Evolutionary conservation across 2,888 invertebrate genomes (phyloP).

Genomic region (Oxyteleia sp.): DNA sequence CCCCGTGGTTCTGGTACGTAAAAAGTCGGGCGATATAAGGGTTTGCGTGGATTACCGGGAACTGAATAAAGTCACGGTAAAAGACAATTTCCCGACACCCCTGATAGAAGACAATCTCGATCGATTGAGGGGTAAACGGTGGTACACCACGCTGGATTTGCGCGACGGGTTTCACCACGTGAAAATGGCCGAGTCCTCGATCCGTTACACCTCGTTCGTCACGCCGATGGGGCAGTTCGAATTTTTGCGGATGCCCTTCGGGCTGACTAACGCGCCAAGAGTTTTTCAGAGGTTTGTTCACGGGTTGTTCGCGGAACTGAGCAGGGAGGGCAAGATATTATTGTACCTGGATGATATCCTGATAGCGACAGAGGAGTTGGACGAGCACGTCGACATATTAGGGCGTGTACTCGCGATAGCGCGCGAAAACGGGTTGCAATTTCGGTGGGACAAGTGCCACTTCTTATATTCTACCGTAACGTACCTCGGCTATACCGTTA

Average conservation of each 20-base stretch:
- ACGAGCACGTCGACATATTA: background rate
- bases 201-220: conserved; percentile 2
- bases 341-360: conserved; percentile 8
- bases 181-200: conserved; percentile 10
- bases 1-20: conserved; percentile 17
- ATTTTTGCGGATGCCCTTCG: background rate
- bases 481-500: background rate
- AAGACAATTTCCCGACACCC: conserved; percentile 26
- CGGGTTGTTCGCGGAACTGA: conserved; percentile 1
- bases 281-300: conserved; percentile 4
- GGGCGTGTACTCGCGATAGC: conserved; percentile 26
- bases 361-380: conserved; percentile 3
- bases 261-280: background rate
- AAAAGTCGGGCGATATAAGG: conserved; percentile 16
- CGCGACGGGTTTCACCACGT: background rate
- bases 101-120: conserved; percentile 44
- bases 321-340: background rate
- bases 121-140: conserved; percentile 24
- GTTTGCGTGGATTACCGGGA: conserved; percentile 26
- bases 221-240: conserved; percentile 18
- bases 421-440: background rate
- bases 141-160: conserved; percentile 14
- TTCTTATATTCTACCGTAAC: background rate
- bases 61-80: conserved; percentile 26
- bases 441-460: background rate